phyloP scores from a whole-genome alignment of 2,113 vertebrate species.

The Ivindomyrus marchei region DNA sequence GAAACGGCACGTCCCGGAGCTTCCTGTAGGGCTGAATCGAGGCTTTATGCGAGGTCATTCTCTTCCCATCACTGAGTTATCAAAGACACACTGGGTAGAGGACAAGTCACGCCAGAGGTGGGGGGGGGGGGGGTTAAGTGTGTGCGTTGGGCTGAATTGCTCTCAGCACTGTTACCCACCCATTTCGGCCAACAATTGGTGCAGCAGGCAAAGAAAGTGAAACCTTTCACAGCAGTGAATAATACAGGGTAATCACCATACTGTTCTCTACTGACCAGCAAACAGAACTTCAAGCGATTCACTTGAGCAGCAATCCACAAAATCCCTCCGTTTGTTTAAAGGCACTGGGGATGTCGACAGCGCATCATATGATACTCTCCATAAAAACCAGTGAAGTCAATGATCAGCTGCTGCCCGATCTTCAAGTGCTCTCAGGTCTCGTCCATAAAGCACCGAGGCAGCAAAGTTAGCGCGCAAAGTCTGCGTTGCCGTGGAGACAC shows the following conservation, averaged over 20 bases:
- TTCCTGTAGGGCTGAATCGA: slow-evolving; percentile 22
- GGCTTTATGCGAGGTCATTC: slow-evolving; percentile 5
- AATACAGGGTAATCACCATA: neutral
- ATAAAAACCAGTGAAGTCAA: slow-evolving; percentile 16
- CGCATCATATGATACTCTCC: slow-evolving; percentile 14
- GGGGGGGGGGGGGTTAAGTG: neutral
- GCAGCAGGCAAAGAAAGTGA: neutral
- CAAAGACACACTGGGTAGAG: slow-evolving; percentile 11
- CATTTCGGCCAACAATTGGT: neutral
- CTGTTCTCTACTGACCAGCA: neutral
- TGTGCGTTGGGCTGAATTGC: neutral
- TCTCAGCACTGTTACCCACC: neutral
- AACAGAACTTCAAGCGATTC: neutral
- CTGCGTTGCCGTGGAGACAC: neutral
- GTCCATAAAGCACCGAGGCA: neutral
- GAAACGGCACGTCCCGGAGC: neutral
- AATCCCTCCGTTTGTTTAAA: slow-evolving; percentile 21
- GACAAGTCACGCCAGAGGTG: slow-evolving; percentile 9
- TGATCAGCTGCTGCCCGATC: slow-evolving; percentile 16
- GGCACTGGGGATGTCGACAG: slow-evolving; percentile 48
- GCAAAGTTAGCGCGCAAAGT: neutral
- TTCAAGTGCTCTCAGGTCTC: neutral
- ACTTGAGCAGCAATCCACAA: slow-evolving; percentile 8
- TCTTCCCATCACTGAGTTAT: slow-evolving; percentile 12
- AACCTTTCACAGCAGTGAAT: neutral